Percentiles rank a stretch among this genome's conserved stretches.
These are phyloP conservation scores for Tipula lateralis DNA, from an alignment of 2,888 invertebrate genomes.

Conservation along the genomic window DNA sequence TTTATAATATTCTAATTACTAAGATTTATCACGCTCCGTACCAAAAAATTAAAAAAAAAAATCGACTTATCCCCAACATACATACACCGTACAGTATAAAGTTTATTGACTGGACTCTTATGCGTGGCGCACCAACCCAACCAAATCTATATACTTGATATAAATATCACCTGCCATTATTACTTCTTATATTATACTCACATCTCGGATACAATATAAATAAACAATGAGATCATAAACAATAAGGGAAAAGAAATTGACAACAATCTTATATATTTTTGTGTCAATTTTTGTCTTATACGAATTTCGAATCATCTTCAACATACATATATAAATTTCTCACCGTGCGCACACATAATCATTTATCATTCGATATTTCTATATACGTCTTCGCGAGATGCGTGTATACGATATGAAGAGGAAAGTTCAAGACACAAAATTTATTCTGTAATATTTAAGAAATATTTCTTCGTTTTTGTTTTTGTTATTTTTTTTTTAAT, in stretches of 20 bases:
- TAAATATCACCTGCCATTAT: background rate
- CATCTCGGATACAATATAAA: background rate
- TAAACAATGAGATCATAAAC: constrained; percentile 19
- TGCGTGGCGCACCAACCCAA: background rate
- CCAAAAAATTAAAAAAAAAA: background rate
- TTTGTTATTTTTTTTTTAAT: background rate
- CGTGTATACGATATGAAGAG: background rate
- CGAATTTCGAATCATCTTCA: background rate
- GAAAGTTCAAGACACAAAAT: background rate
- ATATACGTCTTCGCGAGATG: background rate
- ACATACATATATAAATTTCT: background rate
- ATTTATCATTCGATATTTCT: background rate
- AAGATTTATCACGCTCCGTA: background rate
- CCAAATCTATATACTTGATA: background rate
- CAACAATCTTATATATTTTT: background rate
- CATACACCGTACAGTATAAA: background rate
- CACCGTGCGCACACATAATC: no score
- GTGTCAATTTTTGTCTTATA: background rate
- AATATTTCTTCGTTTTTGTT: no score
- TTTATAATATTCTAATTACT: background rate
- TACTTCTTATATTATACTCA: background rate
- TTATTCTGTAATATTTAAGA: background rate
- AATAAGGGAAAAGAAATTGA: background rate
- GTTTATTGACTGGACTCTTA: background rate
- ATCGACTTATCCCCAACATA: background rate